Percentiles rank a stretch among this genome's conserved stretches.
phyloP scores from a whole-genome alignment of 2,888 invertebrate genomes.

The Xanthia togata region DNA sequence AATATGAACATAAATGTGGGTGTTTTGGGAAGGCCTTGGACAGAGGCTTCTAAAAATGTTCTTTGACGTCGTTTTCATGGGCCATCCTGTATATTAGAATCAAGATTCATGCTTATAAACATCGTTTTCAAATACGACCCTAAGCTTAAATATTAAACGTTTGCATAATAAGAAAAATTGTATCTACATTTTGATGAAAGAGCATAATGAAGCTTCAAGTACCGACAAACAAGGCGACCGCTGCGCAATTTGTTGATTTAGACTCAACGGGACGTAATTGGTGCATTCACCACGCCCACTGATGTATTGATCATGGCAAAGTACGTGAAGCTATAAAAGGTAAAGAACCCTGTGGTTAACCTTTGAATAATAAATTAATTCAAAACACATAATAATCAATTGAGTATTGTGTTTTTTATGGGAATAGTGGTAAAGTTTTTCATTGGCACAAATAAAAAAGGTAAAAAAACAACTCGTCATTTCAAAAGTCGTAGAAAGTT shows the following conservation, averaged over 20 bases:
- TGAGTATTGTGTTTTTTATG: background rate
- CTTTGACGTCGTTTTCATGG: no score
- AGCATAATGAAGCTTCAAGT: slow-evolving; percentile 47
- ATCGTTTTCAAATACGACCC: background rate
- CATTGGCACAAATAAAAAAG: slow-evolving; percentile 69
- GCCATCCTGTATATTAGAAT: no score
- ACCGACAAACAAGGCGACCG: slow-evolving; percentile 40
- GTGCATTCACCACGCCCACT: slow-evolving; percentile 37
- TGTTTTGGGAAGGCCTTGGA: no score
- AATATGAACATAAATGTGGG: no score
- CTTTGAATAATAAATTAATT: slow-evolving; percentile 1
- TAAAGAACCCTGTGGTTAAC: slow-evolving; percentile 16
- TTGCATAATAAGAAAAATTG: background rate
- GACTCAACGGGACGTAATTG: slow-evolving; percentile 59
- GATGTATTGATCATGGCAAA: slow-evolving; percentile 38
- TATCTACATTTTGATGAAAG: slow-evolving; percentile 26
- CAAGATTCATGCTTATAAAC: background rate
- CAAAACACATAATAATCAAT: background rate
- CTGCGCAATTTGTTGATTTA: slow-evolving; percentile 55
- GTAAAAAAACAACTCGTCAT: slow-evolving; percentile 62
- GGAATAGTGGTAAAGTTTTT: slow-evolving; percentile 25
- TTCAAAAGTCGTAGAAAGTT: slow-evolving; percentile 85
- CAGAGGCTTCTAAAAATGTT: no score
- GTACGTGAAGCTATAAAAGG: slow-evolving; percentile 23
- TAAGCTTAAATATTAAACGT: background rate